Evolutionary conservation across 2,113 vertebrate species (phyloP), one percentile per base, ranked within the genome.

Genomic region (Xenopus tropicalis): DNA sequence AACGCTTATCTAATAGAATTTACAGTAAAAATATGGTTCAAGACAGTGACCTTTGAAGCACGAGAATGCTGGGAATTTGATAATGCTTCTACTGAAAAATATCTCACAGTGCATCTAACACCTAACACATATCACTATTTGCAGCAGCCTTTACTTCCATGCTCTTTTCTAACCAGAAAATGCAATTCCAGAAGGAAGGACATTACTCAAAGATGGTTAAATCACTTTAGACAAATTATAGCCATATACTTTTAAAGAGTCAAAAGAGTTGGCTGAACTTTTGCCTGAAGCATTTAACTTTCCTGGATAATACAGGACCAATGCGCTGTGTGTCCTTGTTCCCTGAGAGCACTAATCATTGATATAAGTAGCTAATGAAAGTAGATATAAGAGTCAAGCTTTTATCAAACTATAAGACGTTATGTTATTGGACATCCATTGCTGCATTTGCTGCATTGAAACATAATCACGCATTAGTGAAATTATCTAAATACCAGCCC

Each of bases 131-230:
- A 24, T 16, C 21, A n/a, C 23, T 4, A 14, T 16, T 21, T 17
- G 14, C n/a, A 23, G 3, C n/a, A 19, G 37, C 42, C n/a, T 11
- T 58, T 21, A 25, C n/a, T 11, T 9, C 10, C 19, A 21, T 70
- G 21, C 2, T n/a, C 9, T 51, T 61, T n/a, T 19, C 42, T 71
- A 48, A 20, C 1, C 3, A 46, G 24, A 62, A 62, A 37, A 62
- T 64, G 43, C 29, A n/a, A 51, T 51, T 37, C 61, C 14, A 25
- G 57, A 52, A 21, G 16, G 57, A n/a, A 61, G 1, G 43, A 24
- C 61, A 71, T 71, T 71, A 61, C 42, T 48, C n/a, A 61, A 14
- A 61, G 69, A 71, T 24, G 43, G 58, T 48, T 21, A 64, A 70
- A 70, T 59, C 54, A 44, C 17, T 16, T 8, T n/a, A 42, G 29